Percentiles rank a stretch among this genome's conserved stretches.
Evolutionary conservation across 2,797 vertebrate genomes (phyloP).

Genomic region (Myiothlypis coronata): DNA sequence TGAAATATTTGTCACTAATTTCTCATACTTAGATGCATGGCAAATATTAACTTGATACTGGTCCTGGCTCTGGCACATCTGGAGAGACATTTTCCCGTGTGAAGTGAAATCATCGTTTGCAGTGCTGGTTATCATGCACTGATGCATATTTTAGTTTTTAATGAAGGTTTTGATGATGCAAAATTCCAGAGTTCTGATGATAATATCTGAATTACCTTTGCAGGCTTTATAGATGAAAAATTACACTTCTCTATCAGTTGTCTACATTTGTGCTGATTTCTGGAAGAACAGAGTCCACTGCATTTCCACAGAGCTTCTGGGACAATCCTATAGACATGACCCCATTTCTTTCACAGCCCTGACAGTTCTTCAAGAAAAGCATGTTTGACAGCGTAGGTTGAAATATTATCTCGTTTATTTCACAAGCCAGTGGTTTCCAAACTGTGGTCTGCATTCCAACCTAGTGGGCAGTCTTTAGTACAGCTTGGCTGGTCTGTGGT

Average conservation of each 20-base stretch:
- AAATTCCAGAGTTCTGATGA: not conserved
- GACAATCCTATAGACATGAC: not conserved
- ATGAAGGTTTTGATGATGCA: not conserved
- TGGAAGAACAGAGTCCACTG: not conserved
- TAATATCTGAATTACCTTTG: not conserved
- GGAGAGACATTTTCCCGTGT: not conserved
- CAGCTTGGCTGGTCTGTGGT: not conserved
- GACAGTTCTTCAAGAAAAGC: not conserved
- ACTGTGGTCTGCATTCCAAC: not conserved
- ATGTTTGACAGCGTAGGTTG: not conserved
- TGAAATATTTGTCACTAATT: not conserved
- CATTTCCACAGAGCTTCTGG: not conserved
- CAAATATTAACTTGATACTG: not conserved
- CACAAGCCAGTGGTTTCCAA: not conserved
- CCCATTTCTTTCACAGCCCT: not conserved
- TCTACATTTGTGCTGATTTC: not conserved
- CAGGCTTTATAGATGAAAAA: not conserved
- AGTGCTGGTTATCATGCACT: accelerated
- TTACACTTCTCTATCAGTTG: not conserved
- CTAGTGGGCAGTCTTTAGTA: not conserved
- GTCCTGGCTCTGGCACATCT: not conserved
- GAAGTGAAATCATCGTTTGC: not conserved
- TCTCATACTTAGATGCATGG: not conserved
- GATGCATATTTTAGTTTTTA: not conserved
- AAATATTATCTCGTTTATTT: not conserved